Evolutionary conservation across 2,113 vertebrate species (phyloP).

Genomic region (Phaetusa simplex): DNA sequence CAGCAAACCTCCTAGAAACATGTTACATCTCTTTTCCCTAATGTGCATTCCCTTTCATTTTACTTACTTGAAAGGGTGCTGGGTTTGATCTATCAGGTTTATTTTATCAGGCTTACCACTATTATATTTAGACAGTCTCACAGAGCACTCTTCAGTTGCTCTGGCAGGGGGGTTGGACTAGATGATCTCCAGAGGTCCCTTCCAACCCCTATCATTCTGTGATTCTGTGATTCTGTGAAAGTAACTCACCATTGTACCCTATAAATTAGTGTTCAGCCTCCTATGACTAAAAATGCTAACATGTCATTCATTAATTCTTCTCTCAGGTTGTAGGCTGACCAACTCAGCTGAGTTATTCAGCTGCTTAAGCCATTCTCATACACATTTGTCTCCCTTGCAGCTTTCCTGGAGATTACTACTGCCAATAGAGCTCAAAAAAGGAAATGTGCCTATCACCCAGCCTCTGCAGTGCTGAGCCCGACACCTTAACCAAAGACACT

Average conservation of each 20-base stretch:
- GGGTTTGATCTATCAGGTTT: background rate
- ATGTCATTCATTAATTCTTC: background rate
- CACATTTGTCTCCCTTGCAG: background rate
- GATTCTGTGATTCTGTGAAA: background rate
- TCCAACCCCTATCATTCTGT: no score
- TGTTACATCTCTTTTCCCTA: background rate
- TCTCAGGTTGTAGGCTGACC: background rate
- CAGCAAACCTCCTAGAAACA: background rate
- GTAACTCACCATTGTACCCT: background rate
- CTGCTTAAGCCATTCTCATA: background rate
- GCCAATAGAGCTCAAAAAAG: background rate
- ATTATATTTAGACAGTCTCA: background rate
- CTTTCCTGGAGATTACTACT: background rate
- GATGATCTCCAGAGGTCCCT: no score
- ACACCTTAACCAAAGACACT: background rate
- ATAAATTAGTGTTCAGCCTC: background rate
- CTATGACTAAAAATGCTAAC: background rate
- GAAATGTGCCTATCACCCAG: background rate
- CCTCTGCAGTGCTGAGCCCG: background rate
- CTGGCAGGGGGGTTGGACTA: no score
- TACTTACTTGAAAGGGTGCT: background rate
- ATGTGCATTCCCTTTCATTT: background rate
- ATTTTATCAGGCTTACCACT: background rate
- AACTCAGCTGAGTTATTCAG: background rate
- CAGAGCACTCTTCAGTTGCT: background rate